A percentile compares a stretch with the other conserved stretches of the same genome.
These are phyloP conservation scores for Clinocottus analis DNA, from an alignment of 2,113 vertebrate species.

Conservation along the genomic window DNA sequence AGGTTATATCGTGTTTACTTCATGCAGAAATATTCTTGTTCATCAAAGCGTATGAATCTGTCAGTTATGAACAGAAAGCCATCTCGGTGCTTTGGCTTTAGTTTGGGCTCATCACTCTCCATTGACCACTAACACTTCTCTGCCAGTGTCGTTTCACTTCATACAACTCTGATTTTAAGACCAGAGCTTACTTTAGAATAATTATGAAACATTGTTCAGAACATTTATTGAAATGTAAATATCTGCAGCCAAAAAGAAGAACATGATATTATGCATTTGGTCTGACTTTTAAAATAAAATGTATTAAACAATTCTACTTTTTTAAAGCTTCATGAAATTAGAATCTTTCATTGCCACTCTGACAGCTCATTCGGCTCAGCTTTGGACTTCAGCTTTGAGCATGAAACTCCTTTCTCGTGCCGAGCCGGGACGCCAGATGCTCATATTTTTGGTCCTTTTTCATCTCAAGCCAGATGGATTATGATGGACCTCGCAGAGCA, in stretches of 20 bases:
- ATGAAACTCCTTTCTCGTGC: conserved; percentile 39
- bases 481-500: conserved; percentile 5
- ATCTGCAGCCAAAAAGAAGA: conserved; percentile 12
- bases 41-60: conserved; percentile 36
- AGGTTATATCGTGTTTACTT: conserved; percentile 17
- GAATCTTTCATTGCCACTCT: background rate
- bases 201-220: conserved; percentile 12
- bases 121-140: background rate
- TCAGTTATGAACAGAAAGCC: background rate
- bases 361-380: background rate
- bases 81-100: background rate
- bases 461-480: conserved; percentile 39
- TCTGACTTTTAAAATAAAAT: conserved; percentile 40
- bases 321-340: conserved; percentile 1
- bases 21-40: conserved; percentile 6
- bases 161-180: background rate
- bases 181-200: background rate
- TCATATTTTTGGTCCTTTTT: conserved; percentile 35
- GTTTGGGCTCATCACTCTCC: background rate
- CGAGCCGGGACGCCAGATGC: conserved; percentile 69
- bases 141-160: background rate
- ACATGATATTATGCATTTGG: background rate
- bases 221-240: background rate
- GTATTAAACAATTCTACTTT: background rate
- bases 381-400: conserved; percentile 7